These are phyloP conservation scores for Venusia cambrica DNA, from an alignment of 2,888 invertebrate species.

Conservation along the genomic window DNA sequence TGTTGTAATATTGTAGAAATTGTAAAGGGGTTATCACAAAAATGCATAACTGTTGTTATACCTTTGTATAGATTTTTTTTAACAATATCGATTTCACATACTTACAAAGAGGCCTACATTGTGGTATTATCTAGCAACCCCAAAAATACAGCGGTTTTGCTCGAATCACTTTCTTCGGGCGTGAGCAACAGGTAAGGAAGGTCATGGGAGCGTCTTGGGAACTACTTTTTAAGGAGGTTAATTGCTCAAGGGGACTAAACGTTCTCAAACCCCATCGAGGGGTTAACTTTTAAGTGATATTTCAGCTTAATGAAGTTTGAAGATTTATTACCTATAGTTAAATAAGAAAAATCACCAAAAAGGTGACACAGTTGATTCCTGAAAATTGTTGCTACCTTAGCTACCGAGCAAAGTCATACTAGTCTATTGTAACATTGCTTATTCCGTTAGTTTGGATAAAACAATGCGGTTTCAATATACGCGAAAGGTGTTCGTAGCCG, in stretches of 20 bases:
- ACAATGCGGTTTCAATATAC: too few relatives aligned
- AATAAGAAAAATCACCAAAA: not conserved
- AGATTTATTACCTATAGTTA: not conserved
- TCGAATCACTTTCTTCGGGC: slow-evolving; percentile 64
- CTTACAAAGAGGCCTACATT: not conserved
- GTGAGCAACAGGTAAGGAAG: slow-evolving; percentile 74
- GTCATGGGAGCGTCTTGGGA: slow-evolving; percentile 50
- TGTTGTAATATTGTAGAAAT: too few relatives aligned
- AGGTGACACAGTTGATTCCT: too few relatives aligned
- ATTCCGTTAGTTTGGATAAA: too few relatives aligned
- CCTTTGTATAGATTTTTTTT: too few relatives aligned
- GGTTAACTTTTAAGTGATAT: slow-evolving; percentile 16
- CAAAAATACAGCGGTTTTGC: slow-evolving; percentile 57
- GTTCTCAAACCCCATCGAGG: slow-evolving; percentile 15
- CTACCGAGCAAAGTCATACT: too few relatives aligned
- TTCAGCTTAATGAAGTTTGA: slow-evolving; percentile 8
- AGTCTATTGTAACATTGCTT: too few relatives aligned
- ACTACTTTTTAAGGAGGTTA: slow-evolving; percentile 28
- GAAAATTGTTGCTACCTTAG: too few relatives aligned
- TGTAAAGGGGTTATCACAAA: too few relatives aligned
- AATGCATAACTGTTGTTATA: too few relatives aligned
- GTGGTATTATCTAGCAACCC: slow-evolving; percentile 45
- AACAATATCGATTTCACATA: too few relatives aligned
- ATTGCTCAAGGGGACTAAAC: slow-evolving; percentile 18
- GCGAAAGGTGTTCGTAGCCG: too few relatives aligned